These are phyloP conservation scores for Phataginus tetradactyla DNA, from an alignment of 2,797 vertebrate species.

Conservation along the genomic window DNA sequence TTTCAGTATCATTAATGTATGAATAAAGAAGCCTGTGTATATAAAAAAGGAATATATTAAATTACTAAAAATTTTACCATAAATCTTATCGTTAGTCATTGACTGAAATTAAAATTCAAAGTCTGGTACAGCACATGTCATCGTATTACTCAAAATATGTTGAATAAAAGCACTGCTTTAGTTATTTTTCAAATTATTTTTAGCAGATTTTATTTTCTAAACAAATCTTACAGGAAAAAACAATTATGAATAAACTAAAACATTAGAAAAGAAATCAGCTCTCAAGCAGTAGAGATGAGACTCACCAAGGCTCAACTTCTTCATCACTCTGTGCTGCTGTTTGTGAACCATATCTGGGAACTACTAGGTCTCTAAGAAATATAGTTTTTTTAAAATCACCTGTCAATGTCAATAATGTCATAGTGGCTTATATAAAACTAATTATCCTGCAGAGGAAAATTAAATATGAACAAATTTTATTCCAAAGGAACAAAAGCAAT, in stretches of 20 bases:
- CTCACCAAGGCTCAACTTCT: neutral
- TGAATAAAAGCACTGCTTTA: neutral
- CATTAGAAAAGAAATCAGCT: neutral
- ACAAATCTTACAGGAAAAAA: slow-evolving; percentile 34
- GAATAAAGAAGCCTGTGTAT: neutral
- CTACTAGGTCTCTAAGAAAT: neutral
- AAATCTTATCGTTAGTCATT: neutral
- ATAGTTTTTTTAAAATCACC: neutral
- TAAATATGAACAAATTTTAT: neutral
- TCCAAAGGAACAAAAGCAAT: neutral
- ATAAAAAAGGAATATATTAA: neutral
- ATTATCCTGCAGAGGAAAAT: neutral
- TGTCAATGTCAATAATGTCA: neutral
- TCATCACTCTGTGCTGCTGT: neutral
- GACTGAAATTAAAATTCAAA: slow-evolving; percentile 50
- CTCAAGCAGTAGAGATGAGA: neutral
- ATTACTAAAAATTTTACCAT: neutral
- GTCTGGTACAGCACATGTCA: slow-evolving; percentile 37
- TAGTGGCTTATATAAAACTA: neutral
- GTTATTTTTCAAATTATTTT: neutral
- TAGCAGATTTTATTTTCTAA: slow-evolving; percentile 62
- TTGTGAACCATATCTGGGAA: neutral
- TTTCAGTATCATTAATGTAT: neutral
- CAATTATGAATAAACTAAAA: slow-evolving; percentile 18
- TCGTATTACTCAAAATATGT: slow-evolving; percentile 51